These are phyloP conservation scores for Bombylius discolor DNA, from an alignment of 2,888 invertebrate genomes.

Conservation along the genomic window DNA sequence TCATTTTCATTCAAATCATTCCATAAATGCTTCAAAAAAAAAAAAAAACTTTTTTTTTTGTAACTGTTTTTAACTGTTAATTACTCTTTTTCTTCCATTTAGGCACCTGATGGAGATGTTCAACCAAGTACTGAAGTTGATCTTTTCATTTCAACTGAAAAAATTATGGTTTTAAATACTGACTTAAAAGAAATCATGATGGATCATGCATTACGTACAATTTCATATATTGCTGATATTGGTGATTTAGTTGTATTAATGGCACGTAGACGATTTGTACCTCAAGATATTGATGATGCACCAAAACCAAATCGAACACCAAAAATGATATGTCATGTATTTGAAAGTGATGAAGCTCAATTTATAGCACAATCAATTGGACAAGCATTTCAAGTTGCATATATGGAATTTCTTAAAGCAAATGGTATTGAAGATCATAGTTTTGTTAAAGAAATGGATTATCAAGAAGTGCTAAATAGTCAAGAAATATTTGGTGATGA, in stretches of 20 bases:
- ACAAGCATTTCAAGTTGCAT: constrained; percentile 98
- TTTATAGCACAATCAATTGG: constrained; percentile 99
- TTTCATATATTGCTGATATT: constrained; percentile 98
- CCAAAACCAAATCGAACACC: constrained; percentile 66
- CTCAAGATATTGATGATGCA: constrained; percentile 65
- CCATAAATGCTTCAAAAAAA: background rate
- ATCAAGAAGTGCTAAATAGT: constrained; percentile 97
- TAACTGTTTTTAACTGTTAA: background rate
- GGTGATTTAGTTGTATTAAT: constrained; percentile 96
- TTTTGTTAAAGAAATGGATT: constrained; percentile 98
- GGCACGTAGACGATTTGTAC: constrained; percentile 90
- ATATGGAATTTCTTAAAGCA: constrained; percentile 99
- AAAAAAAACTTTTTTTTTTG: background rate
- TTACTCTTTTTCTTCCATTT: constrained; percentile 14
- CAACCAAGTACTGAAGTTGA: constrained; percentile 99
- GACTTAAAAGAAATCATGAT: constrained; percentile 99
- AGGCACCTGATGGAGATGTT: constrained; percentile 96
- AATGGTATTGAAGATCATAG: constrained; percentile 99
- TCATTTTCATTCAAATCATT: background rate
- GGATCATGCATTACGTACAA: constrained; percentile 97
- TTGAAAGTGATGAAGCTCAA: constrained; percentile 98
- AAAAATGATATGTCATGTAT: constrained; percentile 99
- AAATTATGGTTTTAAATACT: constrained; percentile 99
- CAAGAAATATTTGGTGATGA: constrained; percentile 99
- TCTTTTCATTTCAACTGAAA: constrained; percentile 97